Evolutionary conservation across 1,140 invertebrate species (phyloP), one percentile per base, ranked within the genome.

Genomic region (Pseudobourletiella spinata): DNA sequence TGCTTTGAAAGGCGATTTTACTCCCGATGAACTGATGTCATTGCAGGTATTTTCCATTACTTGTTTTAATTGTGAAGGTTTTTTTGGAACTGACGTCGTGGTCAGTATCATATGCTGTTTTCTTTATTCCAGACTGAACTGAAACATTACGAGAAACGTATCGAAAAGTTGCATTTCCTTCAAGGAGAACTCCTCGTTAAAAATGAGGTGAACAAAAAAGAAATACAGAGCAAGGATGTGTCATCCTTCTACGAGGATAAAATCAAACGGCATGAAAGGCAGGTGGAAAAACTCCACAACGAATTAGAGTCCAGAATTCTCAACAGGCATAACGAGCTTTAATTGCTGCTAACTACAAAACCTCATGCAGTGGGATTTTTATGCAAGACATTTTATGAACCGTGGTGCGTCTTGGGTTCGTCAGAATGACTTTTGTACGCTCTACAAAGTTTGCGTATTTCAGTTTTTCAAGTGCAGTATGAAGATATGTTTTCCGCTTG

Each of bases 231-330:
- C 42, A 69, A 75, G 16, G 74, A 85, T 78, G 77, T 80, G 58
- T 78, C 80, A 58, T 76, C 78, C 2, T 75, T 84, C 15, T 80
- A 85, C 73, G 80, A 88, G 66, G 82, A 87, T 64, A 81, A 81
- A 56, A 85, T 92, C 39, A 88, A 89, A 73, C 88, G 90, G 67
- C 87, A 90, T 72, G 76, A 83, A 14, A 80, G 86, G 63, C 89
- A 88, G 73, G 86, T 93, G 0, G 88, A 92, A 71, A 95, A 94
- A 77, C 73, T 94, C 39, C 91, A 95, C 74, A 77, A 81, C 20
- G 84, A 89, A 67, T 74, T 95, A 8, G 87, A 94, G 75, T 78
- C 79, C 52, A 84, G 82, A 72, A 92, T 94, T 57, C 76, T 87
- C 70, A 81, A 82, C 68, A 81, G 81, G 68, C 89, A 91, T 72